Evolutionary conservation across 2,113 vertebrate genomes (phyloP).

Genomic region (Edolisoma coerulescens): DNA sequence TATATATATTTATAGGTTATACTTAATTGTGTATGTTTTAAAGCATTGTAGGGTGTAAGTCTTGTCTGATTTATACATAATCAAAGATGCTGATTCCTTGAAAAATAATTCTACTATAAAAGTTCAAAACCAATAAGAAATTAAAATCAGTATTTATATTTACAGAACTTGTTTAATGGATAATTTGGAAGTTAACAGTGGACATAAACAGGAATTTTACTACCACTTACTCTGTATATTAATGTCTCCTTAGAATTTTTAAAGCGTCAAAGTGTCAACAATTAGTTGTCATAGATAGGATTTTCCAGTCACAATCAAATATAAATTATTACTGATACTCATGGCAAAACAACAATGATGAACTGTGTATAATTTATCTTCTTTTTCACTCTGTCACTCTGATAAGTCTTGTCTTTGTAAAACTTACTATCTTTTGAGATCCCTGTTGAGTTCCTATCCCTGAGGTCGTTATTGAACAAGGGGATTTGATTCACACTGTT

Average conservation of each 20-base stretch:
- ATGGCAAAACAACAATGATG: not conserved
- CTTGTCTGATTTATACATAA: not conserved
- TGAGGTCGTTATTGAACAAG: not conserved
- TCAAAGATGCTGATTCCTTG: not conserved
- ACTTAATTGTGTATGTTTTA: not conserved
- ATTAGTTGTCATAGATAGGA: not conserved
- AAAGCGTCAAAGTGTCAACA: not conserved
- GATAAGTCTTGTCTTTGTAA: not conserved
- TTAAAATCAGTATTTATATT: not conserved
- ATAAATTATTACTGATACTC: not conserved
- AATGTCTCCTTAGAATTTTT: not conserved
- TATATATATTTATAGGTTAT: not conserved
- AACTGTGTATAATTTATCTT: not conserved
- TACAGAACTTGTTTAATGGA: not conserved
- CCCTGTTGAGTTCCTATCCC: not conserved
- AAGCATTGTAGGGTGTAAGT: not conserved
- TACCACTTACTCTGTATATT: not conserved
- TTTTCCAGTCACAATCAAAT: not conserved
- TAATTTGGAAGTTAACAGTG: not conserved
- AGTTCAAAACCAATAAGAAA: not conserved
- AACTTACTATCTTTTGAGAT: not conserved
- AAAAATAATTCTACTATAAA: not conserved
- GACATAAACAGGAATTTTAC: not conserved
- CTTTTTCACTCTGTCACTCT: not conserved
- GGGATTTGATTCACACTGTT: not conserved